Evolutionary conservation across 1,140 invertebrate species (phyloP), one percentile per base, ranked within the genome.

Genomic region (Eriocheir sinensis): DNA sequence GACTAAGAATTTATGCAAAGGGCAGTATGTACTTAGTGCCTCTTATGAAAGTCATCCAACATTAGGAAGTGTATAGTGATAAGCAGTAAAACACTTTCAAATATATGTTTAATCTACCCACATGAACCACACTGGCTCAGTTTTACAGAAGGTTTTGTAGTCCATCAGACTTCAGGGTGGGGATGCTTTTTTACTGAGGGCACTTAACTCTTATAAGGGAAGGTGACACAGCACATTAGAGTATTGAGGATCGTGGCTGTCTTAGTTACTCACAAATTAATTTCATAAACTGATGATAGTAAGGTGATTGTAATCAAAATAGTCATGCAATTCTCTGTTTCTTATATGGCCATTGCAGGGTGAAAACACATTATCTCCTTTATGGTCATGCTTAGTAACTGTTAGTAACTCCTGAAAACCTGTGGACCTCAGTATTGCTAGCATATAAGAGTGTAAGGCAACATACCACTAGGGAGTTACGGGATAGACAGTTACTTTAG

Each of bases 341-440:
- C 6, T 53, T 4, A 72, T 72, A n/a, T 72, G 60, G 60, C 21
- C n/a, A 72, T 2, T n/a, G 21, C 60, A 72, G 60, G 60, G 60
- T 72, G 60, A 72, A n/a, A 72, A 72, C 21, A 72, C 21, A 72
- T 72, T n/a, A n/a, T 72, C 60, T 72, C 60, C 60, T 21, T 72
- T 72, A 72, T 72, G 60, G n/a, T 72, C 60, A 72, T 8, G 60
- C 60, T 72, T 72, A 72, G 60, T 72, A 72, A 72, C 60, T 72
- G 48, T 53, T 72, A 72, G 60, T 72, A 12, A 72, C 27, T n/a
- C 17, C n/a, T 72, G 9, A 72, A 60, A 72, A 72, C 60, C 4
- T 72, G 60, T 72, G 60, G 60, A 72, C 60, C 60, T 72, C 60
- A 72, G 60, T 72, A 72, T 72, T 72, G 60, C 60, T 72, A 72